Conservation (phyloP, 1,140 invertebrate species). For the Antheraea pernyi region DNA sequence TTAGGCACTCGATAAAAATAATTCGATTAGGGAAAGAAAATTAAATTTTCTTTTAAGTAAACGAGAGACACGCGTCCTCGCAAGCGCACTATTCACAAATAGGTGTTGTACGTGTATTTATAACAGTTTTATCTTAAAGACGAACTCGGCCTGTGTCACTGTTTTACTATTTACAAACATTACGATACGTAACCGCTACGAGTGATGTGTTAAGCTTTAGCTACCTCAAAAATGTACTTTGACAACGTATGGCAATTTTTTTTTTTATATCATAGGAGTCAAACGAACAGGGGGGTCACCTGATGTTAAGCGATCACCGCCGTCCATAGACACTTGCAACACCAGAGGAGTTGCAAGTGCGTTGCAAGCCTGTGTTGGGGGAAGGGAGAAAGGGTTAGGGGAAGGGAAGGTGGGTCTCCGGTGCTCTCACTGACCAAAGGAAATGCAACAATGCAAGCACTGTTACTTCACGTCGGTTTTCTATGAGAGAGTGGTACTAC, state of each 20-base stretch:
- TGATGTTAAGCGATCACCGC: no score
- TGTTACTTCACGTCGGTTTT: no score
- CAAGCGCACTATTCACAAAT: slow-evolving; percentile 50
- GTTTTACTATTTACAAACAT: slow-evolving; percentile 22
- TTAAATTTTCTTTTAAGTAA: slow-evolving; percentile 9
- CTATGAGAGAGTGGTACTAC: neutral
- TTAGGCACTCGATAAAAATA: slow-evolving; percentile 9
- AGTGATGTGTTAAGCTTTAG: slow-evolving; percentile 6
- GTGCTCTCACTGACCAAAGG: no score
- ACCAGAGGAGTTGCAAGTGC: no score
- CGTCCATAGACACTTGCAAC: no score
- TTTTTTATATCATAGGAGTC: no score
- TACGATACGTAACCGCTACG: neutral
- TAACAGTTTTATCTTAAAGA: slow-evolving; percentile 56
- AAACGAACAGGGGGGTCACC: no score
- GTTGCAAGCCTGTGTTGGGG: no score
- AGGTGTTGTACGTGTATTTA: slow-evolving; percentile 59
- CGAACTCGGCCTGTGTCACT: slow-evolving; percentile 21
- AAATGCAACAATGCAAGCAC: no score
- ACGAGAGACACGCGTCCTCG: slow-evolving; percentile 35
- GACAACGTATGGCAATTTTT: neutral
- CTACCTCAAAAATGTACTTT: neutral
- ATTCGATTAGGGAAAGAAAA: neutral
- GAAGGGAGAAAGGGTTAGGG: no score
- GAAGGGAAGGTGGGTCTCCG: no score